Base-by-base conservation (phyloP, 2,113 vertebrate species). In the Pachycephala philippinensis region DNA sequence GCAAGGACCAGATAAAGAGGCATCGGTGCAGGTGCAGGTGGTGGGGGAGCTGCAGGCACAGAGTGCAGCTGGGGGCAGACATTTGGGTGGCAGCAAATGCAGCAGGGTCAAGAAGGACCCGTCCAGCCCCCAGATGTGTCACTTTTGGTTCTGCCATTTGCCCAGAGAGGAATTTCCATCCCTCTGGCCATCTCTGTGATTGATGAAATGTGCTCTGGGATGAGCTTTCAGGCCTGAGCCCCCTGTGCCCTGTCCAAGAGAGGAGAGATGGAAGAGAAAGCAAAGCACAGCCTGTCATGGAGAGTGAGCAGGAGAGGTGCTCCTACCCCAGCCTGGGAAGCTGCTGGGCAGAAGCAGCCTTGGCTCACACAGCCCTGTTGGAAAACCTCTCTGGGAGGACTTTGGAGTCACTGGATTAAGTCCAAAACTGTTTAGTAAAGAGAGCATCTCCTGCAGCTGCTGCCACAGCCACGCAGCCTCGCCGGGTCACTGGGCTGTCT, bases 1-100 rank as follows among this genome's bases (percentile, higher is more conserved):
- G 98, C 61, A 94, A 98, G 77, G 65, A 88, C 22, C 90, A 84
- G 40, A 94, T 23, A 95, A 86, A 95, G 79, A 81, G 91, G 44
- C 2, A 4, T 80, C 59, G 81, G 30, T 3, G 1, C 0, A 2
- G 47, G 40, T 1, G 9, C 0, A 2, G 47, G 40, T 1, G 9
- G 10, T 19, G 4, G 4, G 13, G 3, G 3, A 66, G 35, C 39
- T 9, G 15, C 26, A 47, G 44, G 15, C 27, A 37, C 0, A 3
- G 15, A 2, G 1, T 7, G 9, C 22, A 59, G 33, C 45, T 1
- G 1, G 11, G 31, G 14, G 11, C 3, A 2, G 35, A 49, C 1
- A 7, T 47, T 27, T 57, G 26, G 11, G 15, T n/a, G 6, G 15
- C 40, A 93, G 45, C 0, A 8, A 88, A 68, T 1, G 8, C 26